Evolutionary conservation across 2,113 vertebrate genomes (phyloP).

Genomic region (Siniperca knerii): DNA sequence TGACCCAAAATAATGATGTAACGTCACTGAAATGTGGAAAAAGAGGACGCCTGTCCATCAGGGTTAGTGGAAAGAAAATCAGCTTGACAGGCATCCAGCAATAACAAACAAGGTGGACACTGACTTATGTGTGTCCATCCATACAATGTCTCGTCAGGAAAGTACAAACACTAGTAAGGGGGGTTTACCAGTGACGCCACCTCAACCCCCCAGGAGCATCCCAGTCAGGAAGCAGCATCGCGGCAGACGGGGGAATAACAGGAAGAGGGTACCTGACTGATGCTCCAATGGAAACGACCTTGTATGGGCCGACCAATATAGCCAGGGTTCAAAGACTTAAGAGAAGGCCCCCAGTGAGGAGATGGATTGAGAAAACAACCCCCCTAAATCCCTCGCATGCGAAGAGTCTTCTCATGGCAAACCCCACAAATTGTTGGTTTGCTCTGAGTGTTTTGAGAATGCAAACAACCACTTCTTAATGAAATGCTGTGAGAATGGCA

Average conservation of each 20-base stretch:
- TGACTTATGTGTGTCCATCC: conserved; percentile 20
- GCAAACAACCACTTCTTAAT: conserved; percentile 55
- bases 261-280: conserved; percentile 73
- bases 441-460: conserved; percentile 43
- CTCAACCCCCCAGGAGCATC: conserved; percentile 54
- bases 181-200: conserved; percentile 40
- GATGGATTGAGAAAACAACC: conserved; percentile 48
- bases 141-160: conserved; percentile 41
- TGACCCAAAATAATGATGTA: neutral
- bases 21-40: neutral
- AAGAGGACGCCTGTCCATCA: neutral
- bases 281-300: conserved; percentile 49
- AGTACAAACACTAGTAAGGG: conserved; percentile 3
- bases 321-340: conserved; percentile 60
- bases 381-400: conserved; percentile 43
- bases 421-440: conserved; percentile 64
- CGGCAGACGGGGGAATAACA: conserved; percentile 71
- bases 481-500: conserved; percentile 51
- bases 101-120: conserved; percentile 48
- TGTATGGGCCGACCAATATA: conserved; percentile 44
- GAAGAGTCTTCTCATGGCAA: conserved; percentile 47
- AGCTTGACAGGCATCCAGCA: neutral
- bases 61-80: conserved; percentile 29
- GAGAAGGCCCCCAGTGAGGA: conserved; percentile 38
- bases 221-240: conserved; percentile 64